phyloP scores from a whole-genome alignment of 2,888 invertebrate species.

The Trichogramma evanescens region DNA sequence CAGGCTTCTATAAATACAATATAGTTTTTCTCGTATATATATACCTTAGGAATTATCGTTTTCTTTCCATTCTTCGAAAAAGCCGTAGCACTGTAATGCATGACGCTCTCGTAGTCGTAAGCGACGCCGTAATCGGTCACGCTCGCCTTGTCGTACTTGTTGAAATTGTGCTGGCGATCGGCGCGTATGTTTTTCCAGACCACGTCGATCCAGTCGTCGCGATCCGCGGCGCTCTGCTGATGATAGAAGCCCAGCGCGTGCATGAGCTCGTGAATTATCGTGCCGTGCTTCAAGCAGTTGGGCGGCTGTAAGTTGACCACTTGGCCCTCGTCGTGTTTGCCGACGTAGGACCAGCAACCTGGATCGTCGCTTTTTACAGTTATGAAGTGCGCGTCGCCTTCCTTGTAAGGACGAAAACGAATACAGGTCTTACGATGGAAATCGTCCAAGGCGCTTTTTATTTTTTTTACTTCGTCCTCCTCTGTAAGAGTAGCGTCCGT shows the following conservation, averaged over 20 bases:
- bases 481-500: constrained; percentile 25
- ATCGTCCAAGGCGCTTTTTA: constrained; percentile 54
- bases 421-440: constrained; percentile 59
- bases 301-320: constrained; percentile 50
- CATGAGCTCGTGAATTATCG: constrained; percentile 65
- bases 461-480: constrained; percentile 47
- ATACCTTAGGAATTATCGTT: constrained; percentile 59
- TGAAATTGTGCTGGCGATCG: constrained; percentile 59
- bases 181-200: constrained; percentile 64
- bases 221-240: constrained; percentile 71
- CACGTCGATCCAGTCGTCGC: constrained; percentile 69
- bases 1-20: not conserved
- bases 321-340: constrained; percentile 54
- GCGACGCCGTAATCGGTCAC: constrained; percentile 60
- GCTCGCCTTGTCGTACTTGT: constrained; percentile 58
- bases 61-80: constrained; percentile 62
- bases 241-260: constrained; percentile 78
- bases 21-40: not conserved
- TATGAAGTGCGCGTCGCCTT: constrained; percentile 55
- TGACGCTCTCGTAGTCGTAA: constrained; percentile 67
- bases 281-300: constrained; percentile 48
- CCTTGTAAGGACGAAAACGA: constrained; percentile 55
- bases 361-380: constrained; percentile 51
- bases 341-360: constrained; percentile 65
- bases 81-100: constrained; percentile 65